A percentile compares a stretch with the other conserved stretches of the same genome.
Evolutionary conservation across 2,888 invertebrate species (phyloP).

Genomic region (Catocala nupta): DNA sequence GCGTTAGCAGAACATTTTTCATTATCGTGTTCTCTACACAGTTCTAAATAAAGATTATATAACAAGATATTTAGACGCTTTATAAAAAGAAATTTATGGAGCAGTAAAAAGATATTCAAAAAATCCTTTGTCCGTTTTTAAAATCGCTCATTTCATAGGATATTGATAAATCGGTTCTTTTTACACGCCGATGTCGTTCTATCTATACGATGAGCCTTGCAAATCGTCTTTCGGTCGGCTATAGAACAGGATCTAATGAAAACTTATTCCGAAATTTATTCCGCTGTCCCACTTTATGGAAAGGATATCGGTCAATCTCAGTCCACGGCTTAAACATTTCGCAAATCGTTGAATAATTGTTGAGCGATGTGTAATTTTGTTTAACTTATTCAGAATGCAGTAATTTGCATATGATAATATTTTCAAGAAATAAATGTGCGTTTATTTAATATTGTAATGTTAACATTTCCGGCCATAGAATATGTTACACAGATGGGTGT

Average conservation of each 20-base stretch:
- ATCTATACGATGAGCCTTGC: conserved; percentile 30
- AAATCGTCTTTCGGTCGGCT: conserved; percentile 37
- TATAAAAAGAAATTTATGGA: conserved; percentile 7
- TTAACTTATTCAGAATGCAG: background rate
- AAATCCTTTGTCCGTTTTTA: conserved; percentile 8
- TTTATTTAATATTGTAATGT: too few relatives aligned
- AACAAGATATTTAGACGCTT: background rate
- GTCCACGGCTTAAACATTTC: conserved; percentile 47
- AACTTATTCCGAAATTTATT: conserved; percentile 57
- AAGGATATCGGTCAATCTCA: conserved; percentile 52
- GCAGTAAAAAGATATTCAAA: conserved; percentile 4
- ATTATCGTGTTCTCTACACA: background rate
- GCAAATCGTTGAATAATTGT: conserved; percentile 15
- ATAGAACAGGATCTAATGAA: conserved; percentile 51
- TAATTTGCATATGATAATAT: too few relatives aligned
- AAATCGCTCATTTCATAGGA: conserved; percentile 12
- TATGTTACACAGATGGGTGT: too few relatives aligned
- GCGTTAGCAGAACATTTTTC: background rate
- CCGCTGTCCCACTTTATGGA: conserved; percentile 56
- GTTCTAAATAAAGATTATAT: background rate
- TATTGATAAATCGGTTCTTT: conserved; percentile 27
- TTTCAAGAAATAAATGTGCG: too few relatives aligned
- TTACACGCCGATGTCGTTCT: conserved; percentile 20
- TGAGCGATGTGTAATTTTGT: background rate
- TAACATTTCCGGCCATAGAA: too few relatives aligned